These are phyloP conservation scores for Chionis minor DNA, from an alignment of 2,113 vertebrate species.

Conservation along the genomic window DNA sequence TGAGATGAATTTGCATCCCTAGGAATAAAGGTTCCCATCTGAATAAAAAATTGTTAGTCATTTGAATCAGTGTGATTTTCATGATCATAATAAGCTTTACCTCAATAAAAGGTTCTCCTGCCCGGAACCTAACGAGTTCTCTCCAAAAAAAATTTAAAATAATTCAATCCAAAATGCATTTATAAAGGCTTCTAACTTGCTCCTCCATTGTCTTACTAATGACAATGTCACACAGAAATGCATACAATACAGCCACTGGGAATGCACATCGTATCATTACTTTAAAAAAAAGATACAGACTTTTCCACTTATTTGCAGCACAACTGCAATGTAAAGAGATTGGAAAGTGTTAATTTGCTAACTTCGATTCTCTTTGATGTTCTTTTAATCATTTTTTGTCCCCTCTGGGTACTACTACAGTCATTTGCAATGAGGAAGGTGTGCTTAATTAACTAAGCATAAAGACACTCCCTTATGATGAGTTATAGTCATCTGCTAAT, in stretches of 20 bases:
- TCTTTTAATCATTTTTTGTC: slow-evolving; percentile 29
- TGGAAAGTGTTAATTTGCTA: background rate
- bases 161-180: background rate
- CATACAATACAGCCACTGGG: background rate
- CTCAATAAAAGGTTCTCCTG: background rate
- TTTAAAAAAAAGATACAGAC: background rate
- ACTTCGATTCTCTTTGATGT: slow-evolving; percentile 18
- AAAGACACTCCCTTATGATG: slow-evolving; percentile 1
- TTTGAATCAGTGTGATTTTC: background rate
- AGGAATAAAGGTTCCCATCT: background rate
- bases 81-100: background rate
- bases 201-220: background rate
- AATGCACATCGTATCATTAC: fast-evolving
- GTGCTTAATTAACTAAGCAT: slow-evolving; percentile 41
- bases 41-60: background rate
- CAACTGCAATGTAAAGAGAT: background rate
- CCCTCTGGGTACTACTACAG: background rate
- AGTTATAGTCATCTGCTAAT: background rate
- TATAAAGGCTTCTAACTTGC: background rate
- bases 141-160: background rate
- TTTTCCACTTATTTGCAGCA: background rate
- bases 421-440: slow-evolving; percentile 9
- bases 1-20: background rate
- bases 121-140: background rate
- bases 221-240: background rate